phyloP scores from a whole-genome alignment of 1,140 invertebrate species.

The Archegozetes longisetosus region DNA sequence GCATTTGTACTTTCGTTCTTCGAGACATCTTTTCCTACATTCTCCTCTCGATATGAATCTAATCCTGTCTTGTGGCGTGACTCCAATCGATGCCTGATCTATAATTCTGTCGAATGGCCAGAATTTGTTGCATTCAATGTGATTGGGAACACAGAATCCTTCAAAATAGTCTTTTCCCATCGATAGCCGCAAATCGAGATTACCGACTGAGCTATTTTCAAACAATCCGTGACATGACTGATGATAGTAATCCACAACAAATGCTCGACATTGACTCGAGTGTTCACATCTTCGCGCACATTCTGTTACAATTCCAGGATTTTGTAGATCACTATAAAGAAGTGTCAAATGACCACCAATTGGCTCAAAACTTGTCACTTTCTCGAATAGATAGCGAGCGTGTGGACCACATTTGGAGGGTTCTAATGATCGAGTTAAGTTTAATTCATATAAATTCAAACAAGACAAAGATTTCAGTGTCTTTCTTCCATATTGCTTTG shows the following conservation, averaged over 20 bases:
- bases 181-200: slow-evolving; percentile 27
- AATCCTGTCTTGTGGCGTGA: slow-evolving; percentile 25
- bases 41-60: slow-evolving; percentile 29
- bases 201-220: slow-evolving; percentile 24
- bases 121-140: slow-evolving; percentile 18
- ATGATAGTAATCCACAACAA: slow-evolving; percentile 32
- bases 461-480: neutral
- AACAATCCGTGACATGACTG: slow-evolving; percentile 31
- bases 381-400: slow-evolving; percentile 31
- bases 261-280: slow-evolving; percentile 29
- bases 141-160: slow-evolving; percentile 28
- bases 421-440: neutral
- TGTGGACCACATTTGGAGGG: slow-evolving; percentile 17
- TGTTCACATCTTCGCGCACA: slow-evolving; percentile 29
- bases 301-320: slow-evolving; percentile 28
- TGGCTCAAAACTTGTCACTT: slow-evolving; percentile 32
- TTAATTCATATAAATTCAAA: neutral
- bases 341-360: slow-evolving; percentile 25
- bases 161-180: slow-evolving; percentile 33
- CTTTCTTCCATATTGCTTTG: too few species aligned
- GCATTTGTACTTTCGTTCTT: slow-evolving; percentile 32
- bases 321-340: slow-evolving; percentile 23
- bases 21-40: slow-evolving; percentile 32
- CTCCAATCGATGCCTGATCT: slow-evolving; percentile 29
- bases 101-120: slow-evolving; percentile 35